These are phyloP conservation scores for Epistrophe eligans DNA, from an alignment of 2,888 invertebrate genomes.

Conservation along the genomic window DNA sequence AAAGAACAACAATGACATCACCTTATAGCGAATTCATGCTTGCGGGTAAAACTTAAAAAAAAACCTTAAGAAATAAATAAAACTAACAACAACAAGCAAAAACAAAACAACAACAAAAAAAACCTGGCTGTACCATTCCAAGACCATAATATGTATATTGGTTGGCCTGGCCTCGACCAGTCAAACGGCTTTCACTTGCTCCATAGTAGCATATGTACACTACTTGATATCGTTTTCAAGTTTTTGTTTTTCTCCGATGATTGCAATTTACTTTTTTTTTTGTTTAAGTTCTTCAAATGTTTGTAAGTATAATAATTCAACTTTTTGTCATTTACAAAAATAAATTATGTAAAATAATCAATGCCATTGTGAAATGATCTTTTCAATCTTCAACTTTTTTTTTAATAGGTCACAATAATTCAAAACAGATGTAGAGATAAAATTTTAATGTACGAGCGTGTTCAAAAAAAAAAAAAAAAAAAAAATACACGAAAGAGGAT, in stretches of 20 bases:
- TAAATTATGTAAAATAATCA: constrained; percentile 42
- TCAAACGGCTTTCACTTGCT: constrained; percentile 65
- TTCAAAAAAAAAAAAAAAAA: constrained; percentile 13
- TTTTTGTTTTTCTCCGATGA: not conserved
- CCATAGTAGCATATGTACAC: not conserved
- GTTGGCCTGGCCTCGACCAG: constrained; percentile 53
- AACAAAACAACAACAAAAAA: constrained; percentile 30
- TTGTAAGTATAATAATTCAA: not conserved
- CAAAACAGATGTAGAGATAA: constrained; percentile 56
- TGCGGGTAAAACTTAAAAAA: constrained; percentile 15
- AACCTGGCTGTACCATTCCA: constrained; percentile 35
- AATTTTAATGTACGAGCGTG: constrained; percentile 41
- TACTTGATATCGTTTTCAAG: constrained; percentile 6
- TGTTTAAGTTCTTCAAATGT: constrained; percentile 9
- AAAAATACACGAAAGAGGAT: not conserved
- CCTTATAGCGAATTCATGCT: constrained; percentile 44
- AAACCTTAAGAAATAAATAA: constrained; percentile 37
- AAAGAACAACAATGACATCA: constrained; percentile 64
- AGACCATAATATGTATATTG: constrained; percentile 30
- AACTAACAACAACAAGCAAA: not conserved
- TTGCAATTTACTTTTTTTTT: constrained; percentile 44
- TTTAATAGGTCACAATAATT: constrained; percentile 67
- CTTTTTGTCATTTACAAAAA: constrained; percentile 21
- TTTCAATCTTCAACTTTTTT: constrained; percentile 2
- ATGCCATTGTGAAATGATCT: constrained; percentile 55